phyloP scores from a whole-genome alignment of 2,888 invertebrate species.

The Phortica okadai region DNA sequence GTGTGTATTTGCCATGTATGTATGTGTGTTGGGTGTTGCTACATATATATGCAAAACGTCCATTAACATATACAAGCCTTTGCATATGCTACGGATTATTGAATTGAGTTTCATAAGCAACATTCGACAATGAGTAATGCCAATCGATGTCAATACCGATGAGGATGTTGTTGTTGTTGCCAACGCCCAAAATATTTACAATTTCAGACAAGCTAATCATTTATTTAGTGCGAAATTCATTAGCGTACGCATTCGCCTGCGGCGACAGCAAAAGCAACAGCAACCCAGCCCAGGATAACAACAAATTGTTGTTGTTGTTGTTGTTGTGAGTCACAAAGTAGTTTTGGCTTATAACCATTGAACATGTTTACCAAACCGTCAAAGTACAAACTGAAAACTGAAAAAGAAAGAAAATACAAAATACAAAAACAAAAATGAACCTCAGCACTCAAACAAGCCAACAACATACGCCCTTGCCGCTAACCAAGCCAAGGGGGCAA shows the following conservation, averaged over 20 bases:
- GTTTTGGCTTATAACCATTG: background rate
- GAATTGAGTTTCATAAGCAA: conserved; percentile 48
- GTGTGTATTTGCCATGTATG: background rate
- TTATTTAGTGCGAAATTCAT: conserved; percentile 64
- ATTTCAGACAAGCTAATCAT: conserved; percentile 58
- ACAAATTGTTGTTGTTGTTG: background rate
- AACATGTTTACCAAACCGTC: background rate
- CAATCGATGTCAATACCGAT: conserved; percentile 52
- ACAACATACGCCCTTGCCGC: background rate
- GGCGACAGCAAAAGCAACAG: conserved; percentile 52
- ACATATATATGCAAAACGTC: background rate
- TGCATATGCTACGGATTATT: conserved; percentile 4
- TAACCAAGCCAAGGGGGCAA: conserved; percentile 40
- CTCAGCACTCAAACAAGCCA: background rate
- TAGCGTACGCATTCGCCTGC: conserved; percentile 50
- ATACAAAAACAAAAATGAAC: background rate
- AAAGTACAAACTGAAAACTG: background rate
- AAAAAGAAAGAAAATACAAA: background rate
- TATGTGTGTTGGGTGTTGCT: background rate
- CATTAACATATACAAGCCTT: conserved; percentile 3
- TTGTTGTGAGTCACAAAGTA: background rate
- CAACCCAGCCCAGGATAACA: background rate
- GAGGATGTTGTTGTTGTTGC: background rate
- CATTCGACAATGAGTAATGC: conserved; percentile 45
- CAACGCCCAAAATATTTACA: background rate